Conservation (phyloP, 1,140 invertebrate genomes). For the Zelostemma sp. region DNA sequence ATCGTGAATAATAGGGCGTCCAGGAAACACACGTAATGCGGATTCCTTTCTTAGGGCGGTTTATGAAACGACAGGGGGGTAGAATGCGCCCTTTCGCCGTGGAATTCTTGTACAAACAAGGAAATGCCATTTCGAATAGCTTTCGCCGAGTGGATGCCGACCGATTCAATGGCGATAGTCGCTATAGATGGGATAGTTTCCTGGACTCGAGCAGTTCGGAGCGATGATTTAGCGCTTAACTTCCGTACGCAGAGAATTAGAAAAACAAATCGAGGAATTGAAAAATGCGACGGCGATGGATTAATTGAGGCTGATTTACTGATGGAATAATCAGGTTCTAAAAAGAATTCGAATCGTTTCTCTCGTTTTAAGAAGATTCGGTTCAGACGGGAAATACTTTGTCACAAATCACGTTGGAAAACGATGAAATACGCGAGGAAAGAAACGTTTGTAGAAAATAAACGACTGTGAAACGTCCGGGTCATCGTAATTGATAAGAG, state of each 20-base stretch:
- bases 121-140: constrained; percentile 49
- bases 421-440: no score
- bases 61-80: constrained; percentile 25
- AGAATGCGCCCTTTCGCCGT: constrained; percentile 27
- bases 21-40: constrained; percentile 18
- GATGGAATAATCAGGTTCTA: no score
- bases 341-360: no score
- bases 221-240: neutral
- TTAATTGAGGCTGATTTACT: no score
- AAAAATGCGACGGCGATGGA: no score
- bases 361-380: no score
- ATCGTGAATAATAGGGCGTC: constrained; percentile 55
- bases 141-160: constrained; percentile 44
- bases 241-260: no score
- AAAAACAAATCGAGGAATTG: no score
- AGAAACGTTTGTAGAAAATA: no score
- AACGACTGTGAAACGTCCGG: constrained; percentile 2
- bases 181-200: constrained; percentile 37
- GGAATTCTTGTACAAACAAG: constrained; percentile 49
- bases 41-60: constrained; percentile 45
- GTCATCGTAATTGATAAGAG: constrained; percentile 62
- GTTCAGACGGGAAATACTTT: no score
- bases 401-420: no score
- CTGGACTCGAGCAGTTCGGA: constrained; percentile 40
- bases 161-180: constrained; percentile 44